Evolutionary conservation across 2,797 vertebrate species (phyloP), one percentile per base, ranked within the genome.

Genomic region (Mastacembelus armatus): DNA sequence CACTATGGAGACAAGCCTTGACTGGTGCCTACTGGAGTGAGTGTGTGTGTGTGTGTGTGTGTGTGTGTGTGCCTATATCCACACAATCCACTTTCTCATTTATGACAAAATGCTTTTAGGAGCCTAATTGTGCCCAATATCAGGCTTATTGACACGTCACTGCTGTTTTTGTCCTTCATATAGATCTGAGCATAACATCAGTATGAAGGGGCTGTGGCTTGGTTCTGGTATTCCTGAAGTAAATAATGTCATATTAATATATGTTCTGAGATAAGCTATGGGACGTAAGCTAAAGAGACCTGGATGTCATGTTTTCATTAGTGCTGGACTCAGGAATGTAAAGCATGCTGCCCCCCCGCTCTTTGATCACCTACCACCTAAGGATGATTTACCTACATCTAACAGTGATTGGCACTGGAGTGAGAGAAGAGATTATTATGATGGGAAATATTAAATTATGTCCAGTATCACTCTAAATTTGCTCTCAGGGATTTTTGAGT

Each of bases 351-450:
- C 55, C 33, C 36, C 29, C 10, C 4, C 10, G 42, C 61, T 40
- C 77, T 83, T 67, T 81, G 71, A 84, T 84, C 74, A 74, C 48
- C 19, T 36, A 27, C 58, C 54, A 63, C 70, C 56, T 60, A 0
- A 4, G 47, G 27, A 55, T 49, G 19, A 57, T 18, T 54, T 7
- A 29, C 48, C 38, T 35, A 0, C 56, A 19, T 36, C 66, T 50
- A 27, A 15, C 59, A 4, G 7, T 0, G 15, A 10, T 39, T 42
- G 21, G 5, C 18, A 29, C 6, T 43, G 9, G 35, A 18, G 30
- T 0, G 22, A 60, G 18, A 47, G 55, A 52, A 48, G 39, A 58
- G 51, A 72, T 66, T 66, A 71, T 42, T 27, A 24, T 2, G n/a
- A 55, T n/a, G 22, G 44, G 40, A 66, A 64, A 66, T 47, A 58